Base-by-base conservation (phyloP, 92 coral and sea anemone genomes). In the Paramuricea clavata region DNA sequence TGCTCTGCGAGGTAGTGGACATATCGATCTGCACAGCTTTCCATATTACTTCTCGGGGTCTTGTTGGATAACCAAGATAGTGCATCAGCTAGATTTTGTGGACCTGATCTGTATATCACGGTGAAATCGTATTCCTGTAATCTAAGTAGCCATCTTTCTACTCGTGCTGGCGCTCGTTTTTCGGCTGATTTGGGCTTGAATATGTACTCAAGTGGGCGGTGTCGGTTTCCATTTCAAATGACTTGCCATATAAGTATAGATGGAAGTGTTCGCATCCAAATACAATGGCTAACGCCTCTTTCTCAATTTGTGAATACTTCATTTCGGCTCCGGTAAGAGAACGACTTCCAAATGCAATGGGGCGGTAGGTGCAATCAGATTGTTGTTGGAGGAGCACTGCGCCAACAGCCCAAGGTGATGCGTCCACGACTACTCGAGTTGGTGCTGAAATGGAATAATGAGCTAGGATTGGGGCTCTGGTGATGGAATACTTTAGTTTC, bases 11-110 rank as follows among this genome's bases (percentile, higher is more conserved):
- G 77, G 76, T 89, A 52, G 33, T 61, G 78, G 12, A 84, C 92
- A 22, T 85, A 85, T 8, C 82, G 54, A 65, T 89, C 82, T 8
- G 92, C 86, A 50, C 86, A 91, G 26, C 74, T 42, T 75, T 87
- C 83, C 76, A 32, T 91, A 88, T 83, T 87, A 31, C 87, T 83
- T 70, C 88, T 21, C 23, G 44, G 50, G 49, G 50, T 73, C 3
- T 36, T 73, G 21, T 50, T 69, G 43, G 76, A 42, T n/a, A 50
- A 56, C 7, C 23, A 0, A 11, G 68, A 76, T 1, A 76, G 65
- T 49, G 82, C 39, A 76, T 76, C 82, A 0, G 68, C 82, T 27
- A 76, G 82, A 41, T 74, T 76, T 27, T 54, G 64, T 49, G 41
- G 41, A 13, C 82, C 36, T 2, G 82, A 56, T 43, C 59, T 56